Percentiles rank a stretch among this genome's conserved stretches.
Conservation (phyloP, 2,797 vertebrate genomes). For the Atherinosoma microstoma region DNA sequence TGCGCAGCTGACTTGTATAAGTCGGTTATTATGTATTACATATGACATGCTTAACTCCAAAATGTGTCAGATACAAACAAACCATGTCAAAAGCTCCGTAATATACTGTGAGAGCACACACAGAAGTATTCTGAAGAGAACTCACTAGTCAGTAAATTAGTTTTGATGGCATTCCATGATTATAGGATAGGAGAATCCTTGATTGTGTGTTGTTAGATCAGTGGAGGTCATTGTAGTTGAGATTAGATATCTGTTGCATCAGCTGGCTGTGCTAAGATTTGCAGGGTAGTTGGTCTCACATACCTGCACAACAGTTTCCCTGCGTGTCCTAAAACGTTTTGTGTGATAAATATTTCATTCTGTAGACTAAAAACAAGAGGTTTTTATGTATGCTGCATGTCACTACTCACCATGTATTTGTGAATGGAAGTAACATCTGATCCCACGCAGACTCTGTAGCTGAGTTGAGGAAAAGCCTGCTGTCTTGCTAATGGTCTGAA, state of each 20-base stretch:
- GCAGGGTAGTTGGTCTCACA: background rate
- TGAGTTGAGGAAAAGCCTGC: slow-evolving; percentile 86
- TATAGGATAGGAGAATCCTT: background rate
- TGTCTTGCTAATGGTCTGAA: slow-evolving; percentile 85
- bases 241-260: background rate
- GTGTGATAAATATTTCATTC: background rate
- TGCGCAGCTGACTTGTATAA: no score
- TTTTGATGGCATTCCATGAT: background rate
- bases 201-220: background rate
- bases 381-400: background rate
- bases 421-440: slow-evolving; percentile 93
- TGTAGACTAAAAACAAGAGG: background rate
- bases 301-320: background rate
- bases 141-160: background rate
- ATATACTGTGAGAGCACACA: background rate
- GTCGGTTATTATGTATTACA: no score
- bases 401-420: slow-evolving; percentile 91
- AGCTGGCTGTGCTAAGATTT: background rate
- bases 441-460: slow-evolving; percentile 94
- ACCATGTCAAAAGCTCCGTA: background rate
- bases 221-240: background rate
- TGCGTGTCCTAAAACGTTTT: background rate
- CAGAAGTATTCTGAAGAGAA: background rate
- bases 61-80: background rate
- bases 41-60: no score